These are phyloP conservation scores for Yponomeuta evonymella DNA, from an alignment of 2,888 invertebrate genomes.

Conservation along the genomic window DNA sequence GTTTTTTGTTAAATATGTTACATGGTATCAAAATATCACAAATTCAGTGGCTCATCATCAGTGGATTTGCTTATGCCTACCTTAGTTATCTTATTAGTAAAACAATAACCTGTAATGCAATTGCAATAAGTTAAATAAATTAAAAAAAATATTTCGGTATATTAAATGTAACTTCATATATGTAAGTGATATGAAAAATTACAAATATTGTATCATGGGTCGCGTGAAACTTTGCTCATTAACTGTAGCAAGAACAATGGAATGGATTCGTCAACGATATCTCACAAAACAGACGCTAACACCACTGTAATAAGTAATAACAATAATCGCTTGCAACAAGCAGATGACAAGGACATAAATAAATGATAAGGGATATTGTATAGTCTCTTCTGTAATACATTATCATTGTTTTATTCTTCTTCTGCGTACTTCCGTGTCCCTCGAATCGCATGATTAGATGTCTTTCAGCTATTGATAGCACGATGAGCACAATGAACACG, in stretches of 20 bases:
- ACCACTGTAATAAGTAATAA: conserved; percentile 12
- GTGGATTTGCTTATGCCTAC: no score
- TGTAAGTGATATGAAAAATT: neutral
- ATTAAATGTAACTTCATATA: no score
- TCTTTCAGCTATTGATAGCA: neutral
- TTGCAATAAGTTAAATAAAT: neutral
- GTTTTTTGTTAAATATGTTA: neutral
- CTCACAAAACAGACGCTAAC: conserved; percentile 21
- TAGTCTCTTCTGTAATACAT: neutral
- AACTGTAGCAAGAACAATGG: conserved; percentile 20
- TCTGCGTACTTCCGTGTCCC: neutral
- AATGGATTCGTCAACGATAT: conserved; percentile 16
- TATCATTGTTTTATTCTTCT: no score
- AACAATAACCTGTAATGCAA: neutral
- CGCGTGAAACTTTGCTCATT: neutral
- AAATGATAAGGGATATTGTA: conserved; percentile 18
- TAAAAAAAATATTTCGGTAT: no score
- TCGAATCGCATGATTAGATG: neutral
- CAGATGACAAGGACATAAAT: conserved; percentile 21
- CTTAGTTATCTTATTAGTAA: no score
- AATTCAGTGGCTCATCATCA: no score
- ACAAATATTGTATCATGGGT: neutral
- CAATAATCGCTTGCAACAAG: conserved; percentile 12
- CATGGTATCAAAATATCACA: no score
- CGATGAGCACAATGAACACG: conserved; percentile 20